Evolutionary conservation across 1,140 invertebrate species (phyloP), one percentile per base, ranked within the genome.

Genomic region (Drosophila arawakana): DNA sequence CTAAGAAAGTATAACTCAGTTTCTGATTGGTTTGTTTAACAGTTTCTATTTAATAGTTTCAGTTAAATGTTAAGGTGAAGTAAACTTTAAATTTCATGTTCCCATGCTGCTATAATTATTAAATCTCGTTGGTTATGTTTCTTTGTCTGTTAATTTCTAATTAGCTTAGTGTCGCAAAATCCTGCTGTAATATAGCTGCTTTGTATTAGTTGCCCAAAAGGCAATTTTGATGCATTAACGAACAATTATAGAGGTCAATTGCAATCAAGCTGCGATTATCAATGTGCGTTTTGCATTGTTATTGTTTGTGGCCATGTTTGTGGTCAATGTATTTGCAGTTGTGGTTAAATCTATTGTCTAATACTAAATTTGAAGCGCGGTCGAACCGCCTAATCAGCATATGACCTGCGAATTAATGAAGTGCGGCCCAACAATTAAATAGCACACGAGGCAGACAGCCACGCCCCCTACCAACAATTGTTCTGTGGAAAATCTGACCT

Each of bases 291-390:
- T 30, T 49, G 30, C 18, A 54, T 54, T 35, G 46, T 49, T 62
- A 57, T 55, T 46, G 67, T 46, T 37, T 50, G 62, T 35, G 39
- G 52, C 30, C 68, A 39, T 57, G 21, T 47, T 60, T 47, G 15
- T 54, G 39, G 46, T 18, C 18, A 30, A 30, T 30, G 25, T 18
- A n/a, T 18, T 73, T 46, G 57, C 21, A 47, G 52, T 77, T 74
- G 58, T 78, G 61, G 68, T 34, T 34, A 13, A 13, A 18, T 4
- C 21, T 35, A 11, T 37, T 35, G 50, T 54, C 5, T 54, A 67
- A 82, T 68, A 83, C 76, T 75, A 62, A 77, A 80, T 79, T 84
- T 34, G 50, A 73, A 71, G 70, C 77, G 62, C 69, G 74, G 58
- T 59, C 62, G 47, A 82, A 44, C 46, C 74, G 62, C 58, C 81